Conservation (phyloP, 2,113 vertebrate genomes). For the Aptenodytes forsteri region DNA sequence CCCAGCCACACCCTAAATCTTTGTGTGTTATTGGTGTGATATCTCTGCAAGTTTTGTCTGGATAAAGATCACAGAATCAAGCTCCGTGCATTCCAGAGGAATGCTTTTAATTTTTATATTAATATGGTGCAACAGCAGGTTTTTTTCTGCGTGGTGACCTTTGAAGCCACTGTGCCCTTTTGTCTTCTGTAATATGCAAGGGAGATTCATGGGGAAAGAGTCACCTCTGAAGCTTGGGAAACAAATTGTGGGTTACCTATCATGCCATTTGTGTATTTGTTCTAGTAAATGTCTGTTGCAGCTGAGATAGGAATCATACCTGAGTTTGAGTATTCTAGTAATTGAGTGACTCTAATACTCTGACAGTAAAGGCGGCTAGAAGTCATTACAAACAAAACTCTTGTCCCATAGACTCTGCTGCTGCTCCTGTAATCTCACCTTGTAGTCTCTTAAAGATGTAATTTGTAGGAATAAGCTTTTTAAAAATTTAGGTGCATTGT, state of each 20-base stretch:
- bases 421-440: neutral
- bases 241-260: neutral
- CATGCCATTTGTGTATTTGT: neutral
- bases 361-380: neutral
- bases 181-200: neutral
- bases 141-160: neutral
- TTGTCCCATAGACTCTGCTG: neutral
- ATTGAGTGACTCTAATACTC: neutral
- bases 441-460: neutral
- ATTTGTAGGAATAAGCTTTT: neutral
- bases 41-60: constrained; percentile 27
- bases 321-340: neutral
- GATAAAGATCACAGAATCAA: constrained; percentile 5
- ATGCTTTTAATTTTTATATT: neutral
- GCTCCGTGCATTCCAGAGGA: neutral
- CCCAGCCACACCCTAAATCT: neutral
- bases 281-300: neutral
- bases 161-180: neutral
- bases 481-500: neutral
- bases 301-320: neutral
- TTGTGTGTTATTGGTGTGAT: neutral
- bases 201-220: neutral
- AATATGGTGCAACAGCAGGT: neutral
- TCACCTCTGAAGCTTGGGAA: neutral
- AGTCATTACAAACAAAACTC: neutral